These are phyloP conservation scores for Pelusios castaneus DNA, from an alignment of 2,113 vertebrate genomes.

Conservation along the genomic window DNA sequence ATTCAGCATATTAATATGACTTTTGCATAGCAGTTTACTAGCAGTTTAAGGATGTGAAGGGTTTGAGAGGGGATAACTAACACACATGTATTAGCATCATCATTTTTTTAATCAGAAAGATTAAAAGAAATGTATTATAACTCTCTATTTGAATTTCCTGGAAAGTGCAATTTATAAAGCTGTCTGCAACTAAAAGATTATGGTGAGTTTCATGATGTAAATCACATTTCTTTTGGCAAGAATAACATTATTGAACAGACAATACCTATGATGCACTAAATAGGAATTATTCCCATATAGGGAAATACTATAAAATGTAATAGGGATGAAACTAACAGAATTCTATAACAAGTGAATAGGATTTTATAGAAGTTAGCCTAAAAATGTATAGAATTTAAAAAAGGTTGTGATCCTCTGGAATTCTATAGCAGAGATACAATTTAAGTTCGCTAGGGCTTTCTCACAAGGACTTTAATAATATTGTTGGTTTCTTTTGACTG, in stretches of 20 bases:
- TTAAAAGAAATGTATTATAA: neutral
- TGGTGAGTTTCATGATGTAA: conserved; percentile 17
- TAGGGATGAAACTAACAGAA: neutral
- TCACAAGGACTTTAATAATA: neutral
- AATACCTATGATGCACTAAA: neutral
- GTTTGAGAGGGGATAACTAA: neutral
- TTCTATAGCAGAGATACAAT: neutral
- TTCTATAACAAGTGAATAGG: neutral
- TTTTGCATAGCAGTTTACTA: neutral
- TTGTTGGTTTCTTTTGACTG: neutral
- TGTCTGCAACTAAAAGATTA: neutral
- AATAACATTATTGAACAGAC: neutral
- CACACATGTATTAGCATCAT: neutral
- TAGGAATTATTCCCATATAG: neutral
- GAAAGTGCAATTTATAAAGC: neutral
- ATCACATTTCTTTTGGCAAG: neutral
- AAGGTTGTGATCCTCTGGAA: neutral
- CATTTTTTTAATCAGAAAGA: neutral
- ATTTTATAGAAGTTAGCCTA: neutral
- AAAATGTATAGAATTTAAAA: neutral
- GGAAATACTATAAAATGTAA: neutral
- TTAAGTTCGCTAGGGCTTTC: neutral
- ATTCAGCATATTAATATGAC: neutral
- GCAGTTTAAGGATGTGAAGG: neutral
- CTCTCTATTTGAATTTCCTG: conserved; percentile 1